phyloP scores from a whole-genome alignment of 1,140 invertebrate species.

The Caenorhabditis remanei region DNA sequence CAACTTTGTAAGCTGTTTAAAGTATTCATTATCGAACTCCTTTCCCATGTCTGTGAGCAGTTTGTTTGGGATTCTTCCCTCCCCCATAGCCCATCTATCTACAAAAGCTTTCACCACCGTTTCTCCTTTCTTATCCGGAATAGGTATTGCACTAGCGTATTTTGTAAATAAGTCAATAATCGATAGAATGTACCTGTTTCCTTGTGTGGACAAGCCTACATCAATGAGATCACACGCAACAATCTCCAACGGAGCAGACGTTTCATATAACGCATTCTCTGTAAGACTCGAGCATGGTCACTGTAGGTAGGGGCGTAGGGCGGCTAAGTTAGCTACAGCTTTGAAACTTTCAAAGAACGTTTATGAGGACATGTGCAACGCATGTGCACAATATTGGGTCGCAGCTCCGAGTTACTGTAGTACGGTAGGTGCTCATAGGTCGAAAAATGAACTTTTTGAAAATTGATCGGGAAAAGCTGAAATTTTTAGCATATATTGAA shows the following conservation, averaged over 20 bases:
- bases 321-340: no score
- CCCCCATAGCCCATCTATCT: constrained; percentile 27
- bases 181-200: constrained; percentile 50
- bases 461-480: no score
- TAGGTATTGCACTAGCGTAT: constrained; percentile 7
- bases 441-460: no score
- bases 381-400: no score
- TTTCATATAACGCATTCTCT: neutral
- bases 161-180: constrained; percentile 57
- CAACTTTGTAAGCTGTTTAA: neutral
- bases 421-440: no score
- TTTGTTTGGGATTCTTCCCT: constrained; percentile 12
- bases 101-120: constrained; percentile 16
- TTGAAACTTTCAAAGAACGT: no score
- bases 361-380: no score
- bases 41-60: constrained; percentile 28
- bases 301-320: no score
- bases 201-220: constrained; percentile 13
- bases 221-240: constrained; percentile 50
- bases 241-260: constrained; percentile 1
- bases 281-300: no score
- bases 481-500: no score
- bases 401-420: no score
- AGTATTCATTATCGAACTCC: constrained; percentile 30
- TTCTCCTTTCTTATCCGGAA: constrained; percentile 44